A percentile compares a stretch with the other conserved stretches of the same genome.
Conservation (phyloP, 2,797 vertebrate species). For the Ficedula albicollis region DNA sequence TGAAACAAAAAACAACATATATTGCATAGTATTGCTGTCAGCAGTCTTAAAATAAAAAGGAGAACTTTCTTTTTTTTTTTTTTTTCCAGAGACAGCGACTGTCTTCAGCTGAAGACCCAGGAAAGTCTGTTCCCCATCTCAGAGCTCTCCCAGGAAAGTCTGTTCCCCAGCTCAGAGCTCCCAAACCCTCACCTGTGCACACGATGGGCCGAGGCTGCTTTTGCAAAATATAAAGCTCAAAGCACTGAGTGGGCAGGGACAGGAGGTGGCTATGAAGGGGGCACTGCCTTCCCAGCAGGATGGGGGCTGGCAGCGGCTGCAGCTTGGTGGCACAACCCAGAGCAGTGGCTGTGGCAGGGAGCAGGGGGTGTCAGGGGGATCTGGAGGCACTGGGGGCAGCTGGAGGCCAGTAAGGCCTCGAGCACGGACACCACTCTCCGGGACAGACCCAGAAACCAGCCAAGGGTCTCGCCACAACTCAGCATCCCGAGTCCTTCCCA, state of each 20-base stretch:
- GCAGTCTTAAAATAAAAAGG: constrained; percentile 38
- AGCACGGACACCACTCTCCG: too few relatives aligned
- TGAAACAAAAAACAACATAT: constrained; percentile 44
- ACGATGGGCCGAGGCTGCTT: accelerated
- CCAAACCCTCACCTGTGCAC: neutral
- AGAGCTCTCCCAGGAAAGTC: neutral
- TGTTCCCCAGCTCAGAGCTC: neutral
- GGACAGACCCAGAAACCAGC: neutral
- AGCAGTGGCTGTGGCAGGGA: neutral
- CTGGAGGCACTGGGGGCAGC: neutral
- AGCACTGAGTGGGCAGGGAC: neutral
- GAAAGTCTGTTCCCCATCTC: neutral
- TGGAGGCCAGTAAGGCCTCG: accelerated
- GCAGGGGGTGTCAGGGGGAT: neutral
- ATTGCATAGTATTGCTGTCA: constrained; percentile 73
- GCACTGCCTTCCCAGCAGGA: accelerated
- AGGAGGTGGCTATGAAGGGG: neutral
- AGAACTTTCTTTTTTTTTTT: neutral
- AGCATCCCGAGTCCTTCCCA: neutral
- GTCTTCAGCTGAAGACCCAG: neutral
- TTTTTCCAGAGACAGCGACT: neutral
- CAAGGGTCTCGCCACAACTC: accelerated
- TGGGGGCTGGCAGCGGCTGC: accelerated
- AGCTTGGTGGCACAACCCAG: neutral
- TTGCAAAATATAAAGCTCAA: neutral